These are phyloP conservation scores for Lasioglossum pauxillum DNA, from an alignment of 2,888 invertebrate species.

Conservation along the genomic window DNA sequence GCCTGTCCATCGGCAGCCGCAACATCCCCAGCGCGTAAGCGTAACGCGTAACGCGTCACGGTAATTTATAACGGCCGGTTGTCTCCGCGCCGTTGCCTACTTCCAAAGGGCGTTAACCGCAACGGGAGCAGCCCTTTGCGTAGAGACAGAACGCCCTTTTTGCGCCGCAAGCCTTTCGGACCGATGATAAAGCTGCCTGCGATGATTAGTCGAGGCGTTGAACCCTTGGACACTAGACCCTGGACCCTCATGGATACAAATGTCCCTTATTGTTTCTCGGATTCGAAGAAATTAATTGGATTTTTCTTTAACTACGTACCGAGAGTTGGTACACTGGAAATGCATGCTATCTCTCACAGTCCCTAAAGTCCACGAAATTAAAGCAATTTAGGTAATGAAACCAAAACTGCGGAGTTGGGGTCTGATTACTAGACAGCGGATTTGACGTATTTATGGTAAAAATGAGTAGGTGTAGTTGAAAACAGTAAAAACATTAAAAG, in stretches of 20 bases:
- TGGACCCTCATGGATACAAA: background rate
- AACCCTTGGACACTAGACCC: background rate
- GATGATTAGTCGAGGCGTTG: background rate
- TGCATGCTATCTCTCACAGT: background rate
- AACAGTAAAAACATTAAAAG: too few species aligned
- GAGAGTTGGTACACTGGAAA: background rate
- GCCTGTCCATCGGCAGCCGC: constrained; percentile 37
- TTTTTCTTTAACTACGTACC: background rate
- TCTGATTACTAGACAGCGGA: background rate
- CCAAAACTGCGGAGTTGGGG: background rate
- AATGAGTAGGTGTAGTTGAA: too few species aligned
- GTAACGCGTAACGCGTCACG: constrained; percentile 50
- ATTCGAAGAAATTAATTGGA: background rate
- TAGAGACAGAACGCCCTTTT: background rate
- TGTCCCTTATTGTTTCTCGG: background rate
- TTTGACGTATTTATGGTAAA: too few species aligned
- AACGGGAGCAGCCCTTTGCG: constrained; percentile 28
- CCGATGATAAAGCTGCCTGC: background rate
- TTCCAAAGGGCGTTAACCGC: constrained; percentile 64
- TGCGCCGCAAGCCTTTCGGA: background rate
- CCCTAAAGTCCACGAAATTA: background rate
- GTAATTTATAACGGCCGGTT: constrained; percentile 67
- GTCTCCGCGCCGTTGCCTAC: constrained; percentile 46
- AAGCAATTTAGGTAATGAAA: background rate
- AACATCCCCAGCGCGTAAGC: constrained; percentile 41